A percentile compares a stretch with the other conserved stretches of the same genome.
Evolutionary conservation across 2,888 invertebrate genomes (phyloP).

Genomic region (Pyrrhia umbra): DNA sequence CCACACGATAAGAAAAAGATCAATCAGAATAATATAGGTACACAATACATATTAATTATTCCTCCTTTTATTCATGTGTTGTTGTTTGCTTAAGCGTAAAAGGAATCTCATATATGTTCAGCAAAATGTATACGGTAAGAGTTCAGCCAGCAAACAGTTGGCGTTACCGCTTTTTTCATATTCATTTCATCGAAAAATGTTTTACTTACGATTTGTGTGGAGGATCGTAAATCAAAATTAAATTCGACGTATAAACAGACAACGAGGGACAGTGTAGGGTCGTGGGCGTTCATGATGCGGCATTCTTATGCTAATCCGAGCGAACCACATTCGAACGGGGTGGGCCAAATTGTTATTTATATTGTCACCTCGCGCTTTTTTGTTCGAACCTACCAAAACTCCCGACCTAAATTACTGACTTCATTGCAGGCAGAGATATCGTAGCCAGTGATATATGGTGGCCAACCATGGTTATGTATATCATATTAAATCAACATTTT

Average conservation of each 20-base stretch:
- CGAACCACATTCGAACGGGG: slow-evolving; percentile 87
- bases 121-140: not conserved
- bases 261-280: slow-evolving; percentile 82
- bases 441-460: slow-evolving; percentile 35
- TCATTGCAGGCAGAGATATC: slow-evolving; percentile 67
- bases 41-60: no score
- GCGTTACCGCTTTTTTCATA: slow-evolving; percentile 60
- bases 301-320: slow-evolving; percentile 90
- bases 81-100: no score
- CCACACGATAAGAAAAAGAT: no score
- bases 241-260: slow-evolving; percentile 89
- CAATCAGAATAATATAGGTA: no score
- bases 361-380: slow-evolving; percentile 89
- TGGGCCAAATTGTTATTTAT: slow-evolving; percentile 91
- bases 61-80: no score
- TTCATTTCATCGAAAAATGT: slow-evolving; percentile 72
- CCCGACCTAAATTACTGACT: slow-evolving; percentile 79
- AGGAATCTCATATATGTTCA: no score
- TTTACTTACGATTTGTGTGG: slow-evolving; percentile 85
- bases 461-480: not conserved
- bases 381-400: slow-evolving; percentile 78
- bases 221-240: slow-evolving; percentile 89
- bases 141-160: slow-evolving; percentile 21
- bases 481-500: not conserved
- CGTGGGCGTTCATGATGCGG: slow-evolving; percentile 87